Percentiles rank a stretch among this genome's conserved stretches.
These are phyloP conservation scores for Helostoma temminkii DNA, from an alignment of 2,797 vertebrate genomes.

Conservation along the genomic window DNA sequence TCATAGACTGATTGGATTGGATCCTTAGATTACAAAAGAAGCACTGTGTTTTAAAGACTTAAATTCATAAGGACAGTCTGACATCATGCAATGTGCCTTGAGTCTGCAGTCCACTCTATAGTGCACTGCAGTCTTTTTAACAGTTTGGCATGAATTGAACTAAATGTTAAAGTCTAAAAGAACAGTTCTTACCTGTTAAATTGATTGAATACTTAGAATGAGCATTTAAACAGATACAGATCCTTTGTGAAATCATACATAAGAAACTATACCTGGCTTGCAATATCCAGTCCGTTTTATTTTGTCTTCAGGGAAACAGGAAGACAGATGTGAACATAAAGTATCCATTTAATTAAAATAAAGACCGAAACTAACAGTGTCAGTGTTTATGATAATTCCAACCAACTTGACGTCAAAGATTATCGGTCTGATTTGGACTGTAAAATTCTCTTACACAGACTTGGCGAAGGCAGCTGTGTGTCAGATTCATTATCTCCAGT, in stretches of 20 bases:
- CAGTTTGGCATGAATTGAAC: not conserved
- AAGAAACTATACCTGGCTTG: not conserved
- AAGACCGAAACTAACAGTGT: slow-evolving; percentile 21
- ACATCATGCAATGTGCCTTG: slow-evolving; percentile 10
- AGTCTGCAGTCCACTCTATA: slow-evolving; percentile 4
- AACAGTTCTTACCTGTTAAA: not conserved
- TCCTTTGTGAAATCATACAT: not conserved
- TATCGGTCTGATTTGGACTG: slow-evolving; percentile 31
- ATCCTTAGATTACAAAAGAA: slow-evolving; percentile 15
- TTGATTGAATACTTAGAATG: not conserved
- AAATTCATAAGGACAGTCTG: slow-evolving; percentile 14
- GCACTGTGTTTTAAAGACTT: slow-evolving; percentile 12
- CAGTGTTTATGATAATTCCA: slow-evolving; percentile 26
- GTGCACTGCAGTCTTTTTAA: slow-evolving; percentile 21
- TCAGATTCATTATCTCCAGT: slow-evolving; percentile 81
- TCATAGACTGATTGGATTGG: slow-evolving; percentile 13
- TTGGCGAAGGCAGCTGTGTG: slow-evolving; percentile 52
- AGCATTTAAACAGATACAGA: not conserved
- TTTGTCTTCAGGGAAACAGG: not conserved
- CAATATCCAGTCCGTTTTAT: not conserved
- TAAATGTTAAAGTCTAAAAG: not conserved
- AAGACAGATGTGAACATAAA: slow-evolving; percentile 24
- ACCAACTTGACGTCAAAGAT: slow-evolving; percentile 29
- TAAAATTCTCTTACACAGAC: slow-evolving; percentile 18
- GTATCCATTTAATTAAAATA: slow-evolving; percentile 4